Evolutionary conservation across 1,140 invertebrate genomes (phyloP), one percentile per base, ranked within the genome.

Genomic region (Hylaeus volcanicus): DNA sequence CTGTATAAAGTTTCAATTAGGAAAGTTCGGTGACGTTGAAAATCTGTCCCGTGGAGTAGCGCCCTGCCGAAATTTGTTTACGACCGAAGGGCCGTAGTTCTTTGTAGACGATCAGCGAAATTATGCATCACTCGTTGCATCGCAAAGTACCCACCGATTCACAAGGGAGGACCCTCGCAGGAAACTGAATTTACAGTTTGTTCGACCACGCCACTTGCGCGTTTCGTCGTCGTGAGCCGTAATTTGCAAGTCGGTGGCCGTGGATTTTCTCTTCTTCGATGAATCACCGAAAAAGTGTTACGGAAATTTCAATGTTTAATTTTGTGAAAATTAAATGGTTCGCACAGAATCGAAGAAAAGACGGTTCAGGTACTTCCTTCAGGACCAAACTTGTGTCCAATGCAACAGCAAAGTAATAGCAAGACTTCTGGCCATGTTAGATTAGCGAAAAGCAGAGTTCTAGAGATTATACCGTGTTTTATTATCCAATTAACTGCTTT

Each of bases 101-200:
- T 79, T 79, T 79, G 77, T 79, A 61, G 77, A 55, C 77, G 77
- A 79, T 79, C 77, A 64, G 71, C 43, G 61, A 79, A 79, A 79
- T 79, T 79, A 79, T 79, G 77, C 77, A 74, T 79, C 45, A 26
- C 77, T 79, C 77, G 77, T 79, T 79, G 77, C 77, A 74, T 79
- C 77, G 71, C 61, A 79, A 79, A 79, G 70, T 58, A 79, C 70
- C 77, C 64, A 48, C 37, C 77, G 70, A 15, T 45, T 77, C 74
- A 26, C 61, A 3, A 11, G 61, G 61, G 68, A 63, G 58, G 69
- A 45, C 56, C 45, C 26, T 45, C 5, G 26, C 26, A n/a, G 55
- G 56, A 65, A 79, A 45, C 70, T 65, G 71, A 79, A 74, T 79
- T 79, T 74, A 45, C 56, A 74, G 77, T 65, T 61, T 65, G 37